Evolutionary conservation across 1,140 invertebrate species (phyloP).

Genomic region (Monochamus saltuarius): DNA sequence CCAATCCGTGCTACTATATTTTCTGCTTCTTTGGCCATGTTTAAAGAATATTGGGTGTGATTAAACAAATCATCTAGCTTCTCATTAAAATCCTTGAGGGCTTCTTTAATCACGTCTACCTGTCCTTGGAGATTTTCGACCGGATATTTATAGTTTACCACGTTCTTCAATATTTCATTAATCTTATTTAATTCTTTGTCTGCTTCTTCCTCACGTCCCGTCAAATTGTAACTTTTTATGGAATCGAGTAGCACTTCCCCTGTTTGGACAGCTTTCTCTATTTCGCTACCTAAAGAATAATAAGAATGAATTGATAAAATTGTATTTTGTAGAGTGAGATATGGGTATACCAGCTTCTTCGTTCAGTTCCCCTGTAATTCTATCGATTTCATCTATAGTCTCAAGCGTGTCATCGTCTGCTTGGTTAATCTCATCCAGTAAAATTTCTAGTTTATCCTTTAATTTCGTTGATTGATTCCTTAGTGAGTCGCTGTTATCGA

Average conservation of each 20-base stretch:
- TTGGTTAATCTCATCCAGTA: constrained; percentile 56
- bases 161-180: constrained; percentile 64
- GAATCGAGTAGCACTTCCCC: constrained; percentile 69
- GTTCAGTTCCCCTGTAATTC: constrained; percentile 66
- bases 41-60: constrained; percentile 63
- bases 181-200: constrained; percentile 62
- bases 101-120: constrained; percentile 58
- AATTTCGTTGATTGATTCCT: constrained; percentile 58
- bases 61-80: constrained; percentile 74
- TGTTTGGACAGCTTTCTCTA: constrained; percentile 74
- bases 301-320: background rate
- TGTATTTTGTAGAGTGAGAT: background rate
- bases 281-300: constrained; percentile 60
- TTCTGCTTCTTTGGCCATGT: constrained; percentile 63
- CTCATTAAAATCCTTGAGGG: constrained; percentile 62
- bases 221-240: constrained; percentile 64
- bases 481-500: constrained; percentile 55
- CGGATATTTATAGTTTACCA: constrained; percentile 66
- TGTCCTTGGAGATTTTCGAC: constrained; percentile 60
- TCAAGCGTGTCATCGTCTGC: constrained; percentile 57
- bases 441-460: constrained; percentile 57
- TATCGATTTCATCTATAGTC: constrained; percentile 66
- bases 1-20: constrained; percentile 61
- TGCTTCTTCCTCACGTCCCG: constrained; percentile 53
- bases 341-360: constrained; percentile 57